Conservation (phyloP, 2,888 invertebrate genomes). For the Patella pellucida region DNA sequence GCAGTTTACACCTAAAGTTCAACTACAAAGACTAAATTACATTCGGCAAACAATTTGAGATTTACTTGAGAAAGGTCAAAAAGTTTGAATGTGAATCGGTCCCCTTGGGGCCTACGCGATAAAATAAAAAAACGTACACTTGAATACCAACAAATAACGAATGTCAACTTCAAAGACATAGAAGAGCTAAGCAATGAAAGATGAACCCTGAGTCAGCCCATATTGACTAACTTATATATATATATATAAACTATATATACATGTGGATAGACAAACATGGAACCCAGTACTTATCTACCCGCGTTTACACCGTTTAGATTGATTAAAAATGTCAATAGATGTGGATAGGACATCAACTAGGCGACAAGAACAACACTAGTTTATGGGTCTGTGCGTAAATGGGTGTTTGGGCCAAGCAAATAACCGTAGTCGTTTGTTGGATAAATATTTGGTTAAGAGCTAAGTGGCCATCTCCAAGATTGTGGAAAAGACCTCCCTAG, state of each 20-base stretch:
- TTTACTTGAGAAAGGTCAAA: slow-evolving; percentile 11
- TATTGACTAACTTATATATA: not conserved
- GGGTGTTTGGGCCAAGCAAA: not conserved
- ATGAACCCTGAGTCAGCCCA: not conserved
- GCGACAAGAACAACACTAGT: slow-evolving; percentile 4
- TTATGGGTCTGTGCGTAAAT: not conserved
- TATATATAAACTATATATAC: not conserved
- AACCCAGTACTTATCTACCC: not conserved
- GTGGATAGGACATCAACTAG: not conserved
- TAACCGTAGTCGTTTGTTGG: not conserved
- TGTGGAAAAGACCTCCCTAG: slow-evolving; percentile 3
- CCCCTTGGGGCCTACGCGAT: not conserved
- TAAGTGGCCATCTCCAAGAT: slow-evolving; percentile 3
- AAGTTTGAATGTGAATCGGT: slow-evolving; percentile 4
- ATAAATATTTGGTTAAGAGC: not conserved
- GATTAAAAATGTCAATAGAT: slow-evolving; percentile 1
- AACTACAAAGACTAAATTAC: slow-evolving; percentile 12
- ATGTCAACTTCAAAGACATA: not conserved
- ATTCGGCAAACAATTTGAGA: slow-evolving; percentile 1
- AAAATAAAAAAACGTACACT: not conserved
- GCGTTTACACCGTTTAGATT: not conserved
- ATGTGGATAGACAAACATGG: no score
- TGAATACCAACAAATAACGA: slow-evolving; percentile 1
- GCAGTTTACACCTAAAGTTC: slow-evolving; percentile 10
- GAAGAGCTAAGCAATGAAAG: not conserved